Base-by-base conservation (phyloP, 2,797 vertebrate genomes). In the Anabacerthia variegaticeps region DNA sequence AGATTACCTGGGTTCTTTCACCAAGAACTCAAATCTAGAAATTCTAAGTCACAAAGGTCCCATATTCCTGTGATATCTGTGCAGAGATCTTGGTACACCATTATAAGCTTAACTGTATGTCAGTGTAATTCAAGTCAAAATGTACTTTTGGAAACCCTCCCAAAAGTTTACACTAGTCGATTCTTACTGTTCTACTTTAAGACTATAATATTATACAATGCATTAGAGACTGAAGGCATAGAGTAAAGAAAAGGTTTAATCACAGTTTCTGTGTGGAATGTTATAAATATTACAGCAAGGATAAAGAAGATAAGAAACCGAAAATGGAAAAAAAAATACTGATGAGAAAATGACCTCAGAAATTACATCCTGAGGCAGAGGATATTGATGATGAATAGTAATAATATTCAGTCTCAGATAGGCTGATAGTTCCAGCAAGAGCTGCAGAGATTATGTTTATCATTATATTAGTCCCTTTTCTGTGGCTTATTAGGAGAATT, bases 241-340 rank as follows among this genome's bases (percentile, higher is more conserved):
- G 43, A 93, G 62, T 30, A 92, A 84, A 85, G 58, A 61, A 72
- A 93, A 89, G n/a, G 48, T 78, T 88, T 92, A 92, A 94, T 92
- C 94, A 95, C 49, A 63, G 62, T 46, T 95, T 58, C 43, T 78
- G 36, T 76, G 66, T 92, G 41, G 67, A 91, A 92, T 27, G 49
- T 32, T 88, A 75, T 54, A 95, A 88, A 93, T 82, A 85, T 7
- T 77, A 83, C n/a, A 55, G 85, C 69, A 96, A 88, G 48, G 55
- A 92, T 95, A 84, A 65, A 94, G 62, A 92, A 92, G 80, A 90
- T 73, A 93, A 92, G 89, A 75, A 88, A 76, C 9, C 3, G 63
- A 87, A 94, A 87, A 16, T 2, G 2, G 20, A 77, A 62, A 69
- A n/a, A 56, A 77, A 85, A 89, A 63, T 8, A 43, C 14, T 36